Conservation (phyloP, 2,797 vertebrate genomes). For the Yasuhikotakia modesta region DNA sequence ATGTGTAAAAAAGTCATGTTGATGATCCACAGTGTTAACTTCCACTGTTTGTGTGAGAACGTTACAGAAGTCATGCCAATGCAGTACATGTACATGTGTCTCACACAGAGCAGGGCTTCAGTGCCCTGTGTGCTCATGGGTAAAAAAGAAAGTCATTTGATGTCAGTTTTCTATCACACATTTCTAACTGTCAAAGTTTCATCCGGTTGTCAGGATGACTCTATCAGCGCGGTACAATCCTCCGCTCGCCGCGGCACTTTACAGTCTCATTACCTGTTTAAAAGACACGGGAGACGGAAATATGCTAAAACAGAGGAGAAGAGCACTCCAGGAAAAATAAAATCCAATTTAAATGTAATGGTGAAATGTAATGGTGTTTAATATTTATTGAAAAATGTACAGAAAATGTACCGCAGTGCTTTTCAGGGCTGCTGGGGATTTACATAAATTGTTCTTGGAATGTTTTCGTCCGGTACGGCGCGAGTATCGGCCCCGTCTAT, state of each 20-base stretch:
- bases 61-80: too few relatives aligned
- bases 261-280: slow-evolving; percentile 76
- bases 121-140: neutral
- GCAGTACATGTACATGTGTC: too few relatives aligned
- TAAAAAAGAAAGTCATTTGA: slow-evolving; percentile 32
- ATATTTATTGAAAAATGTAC: slow-evolving; percentile 86
- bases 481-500: slow-evolving; percentile 46
- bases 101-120: too few relatives aligned
- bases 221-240: slow-evolving; percentile 56
- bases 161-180: slow-evolving; percentile 46
- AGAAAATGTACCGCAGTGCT: slow-evolving; percentile 78
- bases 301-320: slow-evolving; percentile 74
- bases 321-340: slow-evolving; percentile 68
- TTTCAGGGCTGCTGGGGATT: slow-evolving; percentile 73
- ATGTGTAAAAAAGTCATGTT: too few relatives aligned
- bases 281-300: slow-evolving; percentile 70
- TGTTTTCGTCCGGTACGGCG: slow-evolving; percentile 63
- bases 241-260: slow-evolving; percentile 68
- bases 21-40: too few relatives aligned
- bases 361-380: slow-evolving; percentile 82
- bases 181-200: slow-evolving; percentile 55
- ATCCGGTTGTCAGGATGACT: slow-evolving; percentile 57
- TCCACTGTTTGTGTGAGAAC: too few relatives aligned
- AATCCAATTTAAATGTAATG: slow-evolving; percentile 81
- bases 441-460: slow-evolving; percentile 78